Evolutionary conservation across 2,113 vertebrate species (phyloP).

Genomic region (Castor canadensis): DNA sequence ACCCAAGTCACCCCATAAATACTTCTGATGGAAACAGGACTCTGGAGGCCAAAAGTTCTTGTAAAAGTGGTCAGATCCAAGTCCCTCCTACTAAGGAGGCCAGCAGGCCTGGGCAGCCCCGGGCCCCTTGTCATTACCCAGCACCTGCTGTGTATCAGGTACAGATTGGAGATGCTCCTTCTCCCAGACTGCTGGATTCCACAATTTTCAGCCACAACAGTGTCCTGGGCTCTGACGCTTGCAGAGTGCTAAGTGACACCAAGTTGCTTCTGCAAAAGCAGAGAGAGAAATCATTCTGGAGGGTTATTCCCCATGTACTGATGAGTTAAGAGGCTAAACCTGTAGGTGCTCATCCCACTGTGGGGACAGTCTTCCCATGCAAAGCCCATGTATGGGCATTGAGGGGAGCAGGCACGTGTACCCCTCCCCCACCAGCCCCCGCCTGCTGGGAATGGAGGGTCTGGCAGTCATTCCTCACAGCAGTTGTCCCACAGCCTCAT

Average conservation of each 20-base stretch:
- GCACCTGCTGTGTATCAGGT: rapidly evolving
- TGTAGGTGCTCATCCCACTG: rapidly evolving
- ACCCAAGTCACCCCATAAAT: neutral
- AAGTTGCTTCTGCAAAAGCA: neutral
- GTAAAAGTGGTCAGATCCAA: neutral
- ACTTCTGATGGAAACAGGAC: neutral
- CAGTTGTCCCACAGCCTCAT: neutral
- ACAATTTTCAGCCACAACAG: neutral
- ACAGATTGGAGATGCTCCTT: rapidly evolving
- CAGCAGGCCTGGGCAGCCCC: too few species aligned
- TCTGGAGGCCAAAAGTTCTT: neutral
- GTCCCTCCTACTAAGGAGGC: neutral
- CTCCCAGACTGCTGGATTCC: too few species aligned
- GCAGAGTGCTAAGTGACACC: neutral
- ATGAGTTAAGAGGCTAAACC: neutral
- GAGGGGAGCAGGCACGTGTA: neutral
- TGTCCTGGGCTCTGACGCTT: neutral
- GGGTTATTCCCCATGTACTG: neutral
- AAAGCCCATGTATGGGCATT: neutral
- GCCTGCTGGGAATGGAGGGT: neutral
- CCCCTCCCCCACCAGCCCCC: neutral
- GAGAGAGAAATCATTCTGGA: neutral
- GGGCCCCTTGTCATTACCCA: rapidly evolving
- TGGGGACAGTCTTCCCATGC: too few species aligned
- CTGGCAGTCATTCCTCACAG: neutral